Base-by-base conservation (phyloP, 2,888 invertebrate genomes). In the Omphaloscelis lunosa region DNA sequence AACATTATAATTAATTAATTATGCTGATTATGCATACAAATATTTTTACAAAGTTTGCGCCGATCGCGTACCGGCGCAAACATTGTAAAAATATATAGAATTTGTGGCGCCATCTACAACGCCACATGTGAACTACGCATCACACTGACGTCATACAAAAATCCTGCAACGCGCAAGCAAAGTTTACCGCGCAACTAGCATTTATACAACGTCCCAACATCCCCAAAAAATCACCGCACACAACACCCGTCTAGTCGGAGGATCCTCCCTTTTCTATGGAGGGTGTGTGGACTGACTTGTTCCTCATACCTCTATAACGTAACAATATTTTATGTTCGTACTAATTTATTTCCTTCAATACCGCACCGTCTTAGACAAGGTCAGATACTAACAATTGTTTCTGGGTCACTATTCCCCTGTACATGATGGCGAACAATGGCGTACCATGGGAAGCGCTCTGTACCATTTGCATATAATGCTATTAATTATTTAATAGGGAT, bases 401-500 rank as follows among this genome's bases (percentile, higher is more conserved):
- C 88, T 88, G 80, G 89, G 88, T 80, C 89, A 83, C 72, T 73
- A 76, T 83, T 83, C 80, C 71, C 80, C 77, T 67, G 69, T 72
- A 68, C 45, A 75, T 27, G 63, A 48, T 58, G 56, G 39, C 1
- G 23, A 83, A 88, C 89, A 88, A 89, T 88, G 73, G 87, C 53
- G 0, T 48, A 62, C 53, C 75, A 88, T 87, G 88, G 77, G 88
- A 88, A 88, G 66, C 53, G 56, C 63, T 66, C 66, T 77, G 80
- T 70, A 29, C 23, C 27, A 87, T 88, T 88, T 77, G 80, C 88
- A 89, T 89, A 89, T 87, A 88, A 88, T 88, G 75, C 74, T 71
- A 83, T 80, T 75, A 84, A 80, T 88, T 86, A 89, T 89, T 88
- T 86, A 88, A 88, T 86, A 83, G 73, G 56, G 80, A 81, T 80